Percentiles rank a stretch among this genome's conserved stretches.
phyloP scores from a whole-genome alignment of 1,140 invertebrate genomes.

The Lutraria rhynchaena region DNA sequence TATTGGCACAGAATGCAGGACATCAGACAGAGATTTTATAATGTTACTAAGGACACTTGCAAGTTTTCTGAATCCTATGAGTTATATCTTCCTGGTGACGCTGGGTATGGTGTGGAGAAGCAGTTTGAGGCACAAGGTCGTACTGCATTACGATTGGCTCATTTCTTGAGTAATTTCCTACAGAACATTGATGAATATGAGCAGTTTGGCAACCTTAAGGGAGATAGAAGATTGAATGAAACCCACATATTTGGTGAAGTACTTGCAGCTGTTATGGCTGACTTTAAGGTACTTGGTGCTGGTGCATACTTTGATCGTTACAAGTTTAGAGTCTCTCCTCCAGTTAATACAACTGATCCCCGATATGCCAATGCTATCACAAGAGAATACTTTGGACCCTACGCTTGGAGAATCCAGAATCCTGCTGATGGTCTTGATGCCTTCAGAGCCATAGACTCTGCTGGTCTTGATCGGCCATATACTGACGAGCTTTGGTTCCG shows the following conservation, averaged over 20 bases:
- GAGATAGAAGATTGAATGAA: slow-evolving; percentile 78
- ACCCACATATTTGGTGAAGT: slow-evolving; percentile 85
- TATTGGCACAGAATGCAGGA: slow-evolving; percentile 70
- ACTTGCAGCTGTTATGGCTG: slow-evolving; percentile 93
- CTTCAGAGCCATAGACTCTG: slow-evolving; percentile 78
- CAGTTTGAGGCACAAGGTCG: slow-evolving; percentile 86
- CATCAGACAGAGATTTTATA: slow-evolving; percentile 72
- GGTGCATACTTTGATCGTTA: slow-evolving; percentile 97
- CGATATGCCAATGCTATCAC: slow-evolving; percentile 80
- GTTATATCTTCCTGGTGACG: slow-evolving; percentile 81
- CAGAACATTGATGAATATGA: slow-evolving; percentile 97
- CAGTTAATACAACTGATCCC: slow-evolving; percentile 88
- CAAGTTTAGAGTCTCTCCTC: slow-evolving; percentile 88
- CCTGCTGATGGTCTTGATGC: slow-evolving; percentile 89
- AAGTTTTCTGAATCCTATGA: slow-evolving; percentile 69
- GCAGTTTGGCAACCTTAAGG: slow-evolving; percentile 91
- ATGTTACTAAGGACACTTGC: slow-evolving; percentile 71
- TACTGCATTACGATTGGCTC: slow-evolving; percentile 96
- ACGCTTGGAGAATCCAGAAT: slow-evolving; percentile 90
- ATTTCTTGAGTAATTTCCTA: slow-evolving; percentile 96
- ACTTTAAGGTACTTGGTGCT: slow-evolving; percentile 92
- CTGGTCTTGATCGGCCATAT: slow-evolving; percentile 85
- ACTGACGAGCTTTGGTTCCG: slow-evolving; percentile 93
- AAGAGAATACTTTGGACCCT: slow-evolving; percentile 91
- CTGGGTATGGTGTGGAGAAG: slow-evolving; percentile 90